Percentiles rank a stretch among this genome's conserved stretches.
phyloP scores from a whole-genome alignment of 2,113 vertebrate species.

The Lutjanus erythropterus region DNA sequence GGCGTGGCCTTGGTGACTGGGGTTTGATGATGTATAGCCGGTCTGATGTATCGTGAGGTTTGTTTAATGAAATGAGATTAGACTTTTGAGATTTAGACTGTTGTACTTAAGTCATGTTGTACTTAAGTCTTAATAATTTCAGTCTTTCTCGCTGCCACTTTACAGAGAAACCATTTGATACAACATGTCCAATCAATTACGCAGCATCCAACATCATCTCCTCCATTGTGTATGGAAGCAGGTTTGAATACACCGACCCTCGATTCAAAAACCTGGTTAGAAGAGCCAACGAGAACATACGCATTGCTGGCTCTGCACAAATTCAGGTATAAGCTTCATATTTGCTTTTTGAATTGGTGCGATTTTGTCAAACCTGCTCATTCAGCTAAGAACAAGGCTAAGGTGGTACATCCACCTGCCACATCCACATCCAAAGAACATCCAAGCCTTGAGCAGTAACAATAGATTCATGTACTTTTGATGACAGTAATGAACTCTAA shows the following conservation, averaged over 20 bases:
- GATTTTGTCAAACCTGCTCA: no score
- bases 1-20: no score
- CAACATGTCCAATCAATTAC: constrained; percentile 56
- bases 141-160: background rate
- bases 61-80: background rate
- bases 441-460: no score
- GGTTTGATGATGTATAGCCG: no score
- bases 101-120: background rate
- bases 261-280: constrained; percentile 71
- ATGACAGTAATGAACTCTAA: no score
- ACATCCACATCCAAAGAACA: no score
- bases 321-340: constrained; percentile 63
- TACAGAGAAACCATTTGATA: constrained; percentile 79
- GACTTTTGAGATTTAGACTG: no score
- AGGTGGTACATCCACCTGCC: no score
- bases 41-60: no score
- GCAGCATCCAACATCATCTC: constrained; percentile 83
- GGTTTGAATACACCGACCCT: constrained; percentile 82
- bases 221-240: constrained; percentile 80
- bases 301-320: constrained; percentile 46
- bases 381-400: no score
- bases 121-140: background rate
- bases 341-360: background rate
- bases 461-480: no score
- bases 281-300: constrained; percentile 61